Conservation (phyloP, 2,797 vertebrate genomes). For the Halcyon leucocephala region DNA sequence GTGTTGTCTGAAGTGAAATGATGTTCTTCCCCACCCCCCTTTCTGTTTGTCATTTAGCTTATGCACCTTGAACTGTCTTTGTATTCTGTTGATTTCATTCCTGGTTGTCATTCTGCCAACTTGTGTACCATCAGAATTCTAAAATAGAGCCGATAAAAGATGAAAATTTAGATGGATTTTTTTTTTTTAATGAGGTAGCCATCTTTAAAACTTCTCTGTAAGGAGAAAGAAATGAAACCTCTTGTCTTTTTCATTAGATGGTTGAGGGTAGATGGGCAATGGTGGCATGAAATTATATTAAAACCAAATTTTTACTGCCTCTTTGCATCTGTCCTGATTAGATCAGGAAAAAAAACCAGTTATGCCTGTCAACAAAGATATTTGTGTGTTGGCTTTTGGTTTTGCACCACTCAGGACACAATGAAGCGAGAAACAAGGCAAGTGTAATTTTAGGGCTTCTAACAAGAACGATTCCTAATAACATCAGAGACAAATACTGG, state of each 20-base stretch:
- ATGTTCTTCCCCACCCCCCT: not conserved
- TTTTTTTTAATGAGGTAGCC: not conserved
- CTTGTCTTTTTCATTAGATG: not conserved
- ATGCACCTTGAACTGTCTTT: not conserved
- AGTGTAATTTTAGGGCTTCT: not conserved
- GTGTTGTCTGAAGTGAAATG: not conserved
- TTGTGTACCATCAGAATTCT: not conserved
- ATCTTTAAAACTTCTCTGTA: not conserved
- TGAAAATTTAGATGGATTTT: not conserved
- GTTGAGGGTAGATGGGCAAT: not conserved
- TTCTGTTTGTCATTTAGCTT: not conserved
- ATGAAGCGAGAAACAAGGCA: not conserved
- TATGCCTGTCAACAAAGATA: not conserved
- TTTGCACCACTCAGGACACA: not conserved
- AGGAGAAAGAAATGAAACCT: not conserved
- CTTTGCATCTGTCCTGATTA: not conserved
- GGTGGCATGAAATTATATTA: not conserved
- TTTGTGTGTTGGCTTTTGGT: not conserved
- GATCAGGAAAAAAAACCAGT: not conserved
- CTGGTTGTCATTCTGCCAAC: not conserved
- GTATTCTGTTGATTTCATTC: slow-evolving; percentile 2
- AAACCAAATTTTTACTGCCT: not conserved
- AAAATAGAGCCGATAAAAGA: not conserved
- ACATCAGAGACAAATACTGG: not conserved
- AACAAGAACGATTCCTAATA: not conserved